Base-by-base conservation (phyloP, 2,113 vertebrate genomes). In the Eudyptes chrysolophus region DNA sequence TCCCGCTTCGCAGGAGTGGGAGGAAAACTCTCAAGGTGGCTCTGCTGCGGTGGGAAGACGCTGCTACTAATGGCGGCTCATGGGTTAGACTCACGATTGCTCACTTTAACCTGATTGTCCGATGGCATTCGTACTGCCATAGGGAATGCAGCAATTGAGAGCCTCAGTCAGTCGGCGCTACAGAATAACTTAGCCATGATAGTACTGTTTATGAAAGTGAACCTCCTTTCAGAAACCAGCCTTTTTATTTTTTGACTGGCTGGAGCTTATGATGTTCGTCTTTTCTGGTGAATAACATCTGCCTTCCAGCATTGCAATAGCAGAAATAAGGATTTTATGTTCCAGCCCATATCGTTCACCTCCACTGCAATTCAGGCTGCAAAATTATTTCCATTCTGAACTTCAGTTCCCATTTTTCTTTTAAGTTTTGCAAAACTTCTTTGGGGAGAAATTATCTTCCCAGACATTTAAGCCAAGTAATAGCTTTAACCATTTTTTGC, bases 271-370 rank as follows among this genome's bases (percentile, higher is more conserved):
- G 66, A 69, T 76, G 61, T 91, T 79, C 1, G 0, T 65, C 44
- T 94, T 89, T 85, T 83, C 87, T 72, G 29, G 69, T 95, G 95
- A 96, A 55, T 82, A 89, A 88, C n/a, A 1, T 77, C 87, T 85
- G 75, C 75, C 94, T 95, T 82, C 84, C 81, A 92, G 86, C 84
- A 72, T 1, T 82, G 84, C 48, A 84, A 78, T 78, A 90, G 85
- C 64, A 95, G 80, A 96, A 90, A 84, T 84, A 84, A 91, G 54
- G 52, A 76, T 76, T 96, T 94, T 92, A 75, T 97, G 89, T 94
- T 89, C 80, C 52, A 87, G 52, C 61, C 46, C 54, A 15, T 90
- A 87, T 58, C 0, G 3, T 86, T 94, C 94, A 78, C 86, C 25
- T 84, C 57, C 61, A 64, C 8, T 94, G 77, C 80, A 94, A 75